Conservation (phyloP, 2,888 invertebrate genomes). For the Escarpia spicata region DNA sequence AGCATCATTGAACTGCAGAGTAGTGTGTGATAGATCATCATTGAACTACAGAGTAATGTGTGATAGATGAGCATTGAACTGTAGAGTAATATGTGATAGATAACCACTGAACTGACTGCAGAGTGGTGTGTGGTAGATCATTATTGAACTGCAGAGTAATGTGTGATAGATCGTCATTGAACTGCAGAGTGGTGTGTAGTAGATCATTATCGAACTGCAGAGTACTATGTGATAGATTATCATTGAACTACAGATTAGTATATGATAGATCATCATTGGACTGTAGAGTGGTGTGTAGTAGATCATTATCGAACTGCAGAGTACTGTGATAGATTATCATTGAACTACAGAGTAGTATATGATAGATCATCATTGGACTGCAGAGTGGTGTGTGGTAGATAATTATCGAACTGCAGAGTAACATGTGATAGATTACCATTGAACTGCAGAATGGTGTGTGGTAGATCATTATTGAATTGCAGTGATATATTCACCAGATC, state of each 20-base stretch:
- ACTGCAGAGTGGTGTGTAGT: no score
- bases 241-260: neutral
- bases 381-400: neutral
- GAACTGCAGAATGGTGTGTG: neutral
- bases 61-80: neutral
- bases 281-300: no score
- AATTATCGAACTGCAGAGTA: neutral
- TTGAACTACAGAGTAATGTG: neutral
- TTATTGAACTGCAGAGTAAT: no score
- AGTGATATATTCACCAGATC: neutral
- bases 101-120: no score
- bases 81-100: no score
- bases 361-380: neutral
- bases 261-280: neutral
- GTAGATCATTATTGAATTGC: neutral
- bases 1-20: neutral
- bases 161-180: neutral
- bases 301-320: neutral
- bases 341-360: no score
- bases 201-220: neutral
- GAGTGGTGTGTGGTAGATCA: no score
- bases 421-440: neutral
- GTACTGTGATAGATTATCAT: neutral
- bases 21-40: neutral
- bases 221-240: neutral